Evolutionary conservation across 2,888 invertebrate genomes (phyloP), one percentile per base, ranked within the genome.

Genomic region (Agonopterix heracliana): DNA sequence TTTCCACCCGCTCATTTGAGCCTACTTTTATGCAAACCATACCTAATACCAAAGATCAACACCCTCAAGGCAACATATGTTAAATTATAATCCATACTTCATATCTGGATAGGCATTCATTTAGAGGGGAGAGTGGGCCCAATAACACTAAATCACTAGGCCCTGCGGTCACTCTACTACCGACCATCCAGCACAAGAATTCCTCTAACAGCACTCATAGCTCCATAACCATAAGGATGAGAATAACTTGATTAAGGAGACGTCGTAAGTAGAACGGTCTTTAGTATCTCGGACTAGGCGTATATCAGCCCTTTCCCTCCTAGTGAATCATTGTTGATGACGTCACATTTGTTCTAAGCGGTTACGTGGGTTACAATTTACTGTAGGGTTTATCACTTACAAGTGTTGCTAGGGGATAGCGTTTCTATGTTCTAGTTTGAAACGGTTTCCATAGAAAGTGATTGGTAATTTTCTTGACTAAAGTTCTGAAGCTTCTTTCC

Each of bases 241-340:
- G 7, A 26, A 26, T 26, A 7, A 3, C 26, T 26, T 26, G 26
- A 26, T 26, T 26, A 5, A 7, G 5, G 26, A 26, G 26, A 26
- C 26, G 26, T 26, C 7, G 26, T 2, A 26, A 26, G 26, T 26
- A 26, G 26, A 26, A 26, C 26, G 26, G 26, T 5, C 26, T 26
- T 26, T 26, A 34, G 34, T 44, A n/a, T 42, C 13, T 38, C 50
- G 17, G 38, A 9, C 41, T 44, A 49, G 40, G 50, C 56, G 55
- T 60, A 53, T 56, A 55, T 55, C 57, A 54, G 54, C 46, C 51
- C 53, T 46, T 42, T 47, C 55, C 53, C 52, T 44, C 48, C 50
- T 52, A 60, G 56, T 66, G 60, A 64, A 63, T 64, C 65, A 64
- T 67, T 57, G 59, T 57, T 57, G 61, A 64, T 63, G 61, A 63